Evolutionary conservation across 2,888 invertebrate species (phyloP), one percentile per base, ranked within the genome.

Genomic region (Ctena decussata): DNA sequence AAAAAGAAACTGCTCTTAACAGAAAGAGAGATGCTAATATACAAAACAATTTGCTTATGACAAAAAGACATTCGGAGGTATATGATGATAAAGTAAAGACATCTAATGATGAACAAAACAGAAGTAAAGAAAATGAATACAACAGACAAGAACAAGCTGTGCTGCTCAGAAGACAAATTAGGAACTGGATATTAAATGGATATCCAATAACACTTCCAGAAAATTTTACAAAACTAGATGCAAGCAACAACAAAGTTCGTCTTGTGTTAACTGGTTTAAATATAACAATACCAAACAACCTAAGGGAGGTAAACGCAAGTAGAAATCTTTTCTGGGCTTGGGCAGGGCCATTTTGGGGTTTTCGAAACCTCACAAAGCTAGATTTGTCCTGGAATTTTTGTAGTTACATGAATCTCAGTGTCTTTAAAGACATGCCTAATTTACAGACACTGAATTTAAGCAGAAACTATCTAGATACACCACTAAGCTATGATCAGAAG

Each of bases 321-420:
- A 46, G 65, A 18, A 88, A 88, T 37, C 24, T 73, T 2, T 65
- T 79, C 30, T 72, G 73, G 76, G 74, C 27, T 8, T 81, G 80
- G 81, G 46, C 37, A 30, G 85, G 83, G 1, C 79, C 87, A n/a
- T 41, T 81, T 3, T n/a, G 24, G 27, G 81, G 80, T 1, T 18
- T 70, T 18, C 39, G 76, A 15, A 69, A 74, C n/a, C 57, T 88
- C 21, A 65, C 80, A 8, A 39, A 79, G 30, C 24, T 85, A 11
- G 78, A 81, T n/a, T 46, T 88, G 3, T 71, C 83, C 5, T 57
- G 74, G 57, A 88, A 85, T 69, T 83, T 70, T 0, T 85, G 83
- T 37, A 69, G 65, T 12, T 32, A 81, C 32, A 75, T 82, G 8
- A 46, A 73, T 35, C 0, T 39, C 2, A 73, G 21, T 15, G 21